Conservation (phyloP, 2,113 vertebrate species). For the Gopherus evgoodei region DNA sequence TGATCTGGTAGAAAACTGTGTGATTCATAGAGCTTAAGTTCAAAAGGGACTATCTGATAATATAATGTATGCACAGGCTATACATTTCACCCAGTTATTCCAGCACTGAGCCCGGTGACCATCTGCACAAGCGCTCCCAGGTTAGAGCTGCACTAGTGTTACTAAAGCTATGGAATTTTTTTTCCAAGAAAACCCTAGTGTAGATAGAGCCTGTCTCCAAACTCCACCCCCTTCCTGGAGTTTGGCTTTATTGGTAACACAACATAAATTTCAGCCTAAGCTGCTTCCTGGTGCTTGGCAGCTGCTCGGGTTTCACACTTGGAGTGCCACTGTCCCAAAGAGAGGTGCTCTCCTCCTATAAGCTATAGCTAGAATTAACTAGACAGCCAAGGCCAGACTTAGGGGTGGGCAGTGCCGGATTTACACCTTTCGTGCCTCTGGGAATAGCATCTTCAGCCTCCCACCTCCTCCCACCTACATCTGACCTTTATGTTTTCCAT, state of each 20-base stretch:
- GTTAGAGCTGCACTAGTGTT: neutral
- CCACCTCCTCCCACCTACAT: no score
- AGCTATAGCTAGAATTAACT: neutral
- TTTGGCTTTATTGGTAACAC: neutral
- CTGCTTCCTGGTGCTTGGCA: neutral
- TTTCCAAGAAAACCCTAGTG: neutral
- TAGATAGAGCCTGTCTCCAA: accelerated
- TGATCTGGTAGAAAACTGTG: neutral
- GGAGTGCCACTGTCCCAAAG: neutral
- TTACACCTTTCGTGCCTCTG: no score
- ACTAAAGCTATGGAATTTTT: neutral
- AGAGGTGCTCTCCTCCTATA: neutral
- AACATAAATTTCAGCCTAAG: neutral
- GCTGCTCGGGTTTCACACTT: neutral
- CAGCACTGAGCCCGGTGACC: neutral
- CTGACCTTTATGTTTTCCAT: no score
- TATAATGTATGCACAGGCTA: neutral
- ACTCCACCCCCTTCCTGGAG: neutral
- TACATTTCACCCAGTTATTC: neutral
- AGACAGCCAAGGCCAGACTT: no score
- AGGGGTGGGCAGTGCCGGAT: no score
- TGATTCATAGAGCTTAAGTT: neutral
- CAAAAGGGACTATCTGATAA: neutral
- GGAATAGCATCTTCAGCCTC: no score
- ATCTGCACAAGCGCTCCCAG: neutral